Percentiles rank a stretch among this genome's conserved stretches.
These are phyloP conservation scores for Sternotherus odoratus DNA, from an alignment of 2,797 vertebrate genomes.

Conservation along the genomic window DNA sequence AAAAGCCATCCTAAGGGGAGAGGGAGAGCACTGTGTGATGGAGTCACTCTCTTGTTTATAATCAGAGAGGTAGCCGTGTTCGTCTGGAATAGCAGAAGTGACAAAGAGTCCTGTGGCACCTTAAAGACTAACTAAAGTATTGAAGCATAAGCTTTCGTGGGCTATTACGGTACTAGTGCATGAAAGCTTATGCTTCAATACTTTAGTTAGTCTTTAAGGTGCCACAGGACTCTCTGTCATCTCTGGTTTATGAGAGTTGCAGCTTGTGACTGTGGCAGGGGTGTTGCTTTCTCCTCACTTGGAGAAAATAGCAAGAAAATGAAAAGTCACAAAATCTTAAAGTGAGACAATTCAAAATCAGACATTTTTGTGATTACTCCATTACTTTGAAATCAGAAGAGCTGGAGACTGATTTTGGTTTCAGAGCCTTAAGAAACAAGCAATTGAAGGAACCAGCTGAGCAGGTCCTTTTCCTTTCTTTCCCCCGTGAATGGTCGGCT, in stretches of 20 bases:
- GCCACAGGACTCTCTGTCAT: too few relatives aligned
- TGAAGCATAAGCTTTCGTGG: too few relatives aligned
- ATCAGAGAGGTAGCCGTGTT: too few relatives aligned
- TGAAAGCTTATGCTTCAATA: too few relatives aligned
- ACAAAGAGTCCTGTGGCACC: too few relatives aligned
- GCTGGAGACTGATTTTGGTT: neutral
- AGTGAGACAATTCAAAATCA: neutral
- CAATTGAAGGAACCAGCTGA: neutral
- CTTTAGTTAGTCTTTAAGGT: too few relatives aligned
- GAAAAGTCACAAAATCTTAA: neutral
- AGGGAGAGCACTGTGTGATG: neutral
- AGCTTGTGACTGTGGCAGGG: accelerated
- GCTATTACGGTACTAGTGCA: too few relatives aligned
- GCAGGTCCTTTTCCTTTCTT: neutral
- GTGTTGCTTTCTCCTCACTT: neutral
- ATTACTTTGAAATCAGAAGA: neutral
- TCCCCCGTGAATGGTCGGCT: neutral
- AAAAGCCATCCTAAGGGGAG: neutral
- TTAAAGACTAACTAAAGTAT: too few relatives aligned
- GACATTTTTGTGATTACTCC: neutral
- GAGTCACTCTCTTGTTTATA: neutral
- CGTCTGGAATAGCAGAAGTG: too few relatives aligned
- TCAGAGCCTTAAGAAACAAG: neutral
- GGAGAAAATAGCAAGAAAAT: neutral
- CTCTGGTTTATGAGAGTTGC: neutral